These are phyloP conservation scores for Melanerpes formicivorus DNA, from an alignment of 2,113 vertebrate species.

Conservation along the genomic window DNA sequence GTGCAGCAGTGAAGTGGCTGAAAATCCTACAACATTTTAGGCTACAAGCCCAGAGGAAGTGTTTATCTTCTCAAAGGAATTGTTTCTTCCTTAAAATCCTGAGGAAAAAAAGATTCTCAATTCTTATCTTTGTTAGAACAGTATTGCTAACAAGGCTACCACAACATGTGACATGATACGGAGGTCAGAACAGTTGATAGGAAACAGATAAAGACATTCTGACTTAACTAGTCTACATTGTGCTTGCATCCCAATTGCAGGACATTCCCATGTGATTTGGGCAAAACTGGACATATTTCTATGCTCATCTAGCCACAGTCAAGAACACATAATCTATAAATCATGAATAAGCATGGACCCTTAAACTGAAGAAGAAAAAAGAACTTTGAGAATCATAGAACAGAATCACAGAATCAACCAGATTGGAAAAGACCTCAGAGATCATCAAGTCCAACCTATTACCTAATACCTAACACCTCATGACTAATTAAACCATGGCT, in stretches of 20 bases:
- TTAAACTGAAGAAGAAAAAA: not conserved
- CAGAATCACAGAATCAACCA: not conserved
- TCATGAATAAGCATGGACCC: not conserved
- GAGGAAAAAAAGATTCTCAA: not conserved
- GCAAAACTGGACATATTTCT: not conserved
- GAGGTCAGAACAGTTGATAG: not conserved
- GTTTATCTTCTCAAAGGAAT: not conserved
- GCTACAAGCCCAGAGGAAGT: not conserved
- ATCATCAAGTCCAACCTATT: too few species aligned
- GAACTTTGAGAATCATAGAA: not conserved
- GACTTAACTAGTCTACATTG: not conserved
- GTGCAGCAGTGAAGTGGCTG: not conserved
- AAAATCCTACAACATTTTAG: not conserved
- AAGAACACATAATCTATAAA: not conserved
- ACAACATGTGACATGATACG: not conserved
- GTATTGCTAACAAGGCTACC: not conserved
- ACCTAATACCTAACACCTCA: too few species aligned
- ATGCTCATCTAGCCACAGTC: not conserved
- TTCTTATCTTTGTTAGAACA: not conserved
- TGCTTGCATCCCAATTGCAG: not conserved
- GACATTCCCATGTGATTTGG: not conserved
- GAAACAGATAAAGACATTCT: not conserved
- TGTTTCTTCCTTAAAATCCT: not conserved
- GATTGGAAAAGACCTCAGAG: too few species aligned
- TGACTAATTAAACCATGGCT: too few species aligned